phyloP scores from a whole-genome alignment of 2,113 vertebrate species.

The Etheostoma cragini region DNA sequence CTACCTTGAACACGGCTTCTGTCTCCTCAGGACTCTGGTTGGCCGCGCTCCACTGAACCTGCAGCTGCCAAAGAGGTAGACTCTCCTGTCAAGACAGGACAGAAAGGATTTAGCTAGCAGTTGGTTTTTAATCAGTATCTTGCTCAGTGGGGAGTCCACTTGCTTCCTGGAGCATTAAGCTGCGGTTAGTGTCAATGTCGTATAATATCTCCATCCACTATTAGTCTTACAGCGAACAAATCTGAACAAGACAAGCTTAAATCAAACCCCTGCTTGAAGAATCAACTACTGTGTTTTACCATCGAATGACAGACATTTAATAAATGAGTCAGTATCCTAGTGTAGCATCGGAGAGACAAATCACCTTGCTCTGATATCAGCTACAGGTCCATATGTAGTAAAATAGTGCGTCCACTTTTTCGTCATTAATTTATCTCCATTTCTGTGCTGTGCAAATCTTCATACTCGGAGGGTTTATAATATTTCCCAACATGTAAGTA shows the following conservation, averaged over 20 bases:
- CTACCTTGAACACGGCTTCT: conserved; percentile 91
- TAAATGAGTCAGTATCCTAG: not conserved
- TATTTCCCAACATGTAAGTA: conserved; percentile 4
- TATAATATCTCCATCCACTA: not conserved
- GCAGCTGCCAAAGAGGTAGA: conserved; percentile 89
- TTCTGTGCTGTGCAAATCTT: not conserved
- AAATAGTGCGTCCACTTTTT: not conserved
- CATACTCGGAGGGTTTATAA: not conserved
- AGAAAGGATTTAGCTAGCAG: not conserved
- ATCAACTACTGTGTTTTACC: not conserved
- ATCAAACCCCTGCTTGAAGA: not conserved
- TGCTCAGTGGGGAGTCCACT: not conserved
- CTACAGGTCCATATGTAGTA: not conserved
- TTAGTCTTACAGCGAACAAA: not conserved
- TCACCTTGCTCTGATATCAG: not conserved
- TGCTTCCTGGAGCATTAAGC: not conserved
- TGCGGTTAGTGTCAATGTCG: not conserved
- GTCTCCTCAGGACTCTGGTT: conserved; percentile 84
- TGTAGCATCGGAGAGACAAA: not conserved
- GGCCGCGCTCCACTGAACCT: conserved; percentile 89
- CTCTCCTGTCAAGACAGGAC: conserved; percentile 81
- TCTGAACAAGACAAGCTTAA: not conserved
- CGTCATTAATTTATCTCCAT: not conserved
- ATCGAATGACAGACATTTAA: not conserved
- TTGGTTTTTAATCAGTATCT: not conserved